These are phyloP conservation scores for Pseudococcus jackbeardsleyi DNA, from an alignment of 2,888 invertebrate genomes.

Conservation along the genomic window DNA sequence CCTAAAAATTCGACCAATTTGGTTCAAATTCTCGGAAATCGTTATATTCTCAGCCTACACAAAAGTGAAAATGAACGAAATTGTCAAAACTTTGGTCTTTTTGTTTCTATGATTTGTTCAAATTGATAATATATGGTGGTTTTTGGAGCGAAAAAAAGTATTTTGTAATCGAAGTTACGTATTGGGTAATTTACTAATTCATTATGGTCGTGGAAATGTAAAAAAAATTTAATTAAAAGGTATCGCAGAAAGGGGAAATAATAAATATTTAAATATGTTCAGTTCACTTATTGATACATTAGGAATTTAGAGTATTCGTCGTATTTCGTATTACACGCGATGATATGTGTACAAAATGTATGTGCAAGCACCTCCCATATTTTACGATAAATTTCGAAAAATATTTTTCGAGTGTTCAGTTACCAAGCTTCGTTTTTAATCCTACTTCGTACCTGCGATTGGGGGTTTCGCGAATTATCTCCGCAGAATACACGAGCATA, in stretches of 20 bases:
- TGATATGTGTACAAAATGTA: background rate
- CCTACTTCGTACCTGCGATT: too few species aligned
- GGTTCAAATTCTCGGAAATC: too few species aligned
- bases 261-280: background rate
- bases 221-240: background rate
- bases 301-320: background rate
- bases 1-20: too few species aligned
- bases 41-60: too few species aligned
- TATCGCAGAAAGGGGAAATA: background rate
- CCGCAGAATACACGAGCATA: too few species aligned
- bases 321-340: background rate
- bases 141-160: background rate
- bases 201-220: background rate
- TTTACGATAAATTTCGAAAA: background rate
- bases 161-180: background rate
- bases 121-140: too few species aligned
- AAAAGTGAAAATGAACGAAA: too few species aligned
- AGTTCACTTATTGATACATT: background rate
- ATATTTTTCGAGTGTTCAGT: too few species aligned
- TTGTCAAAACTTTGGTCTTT: too few species aligned
- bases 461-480: too few species aligned
- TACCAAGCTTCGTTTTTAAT: too few species aligned
- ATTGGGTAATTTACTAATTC: background rate
- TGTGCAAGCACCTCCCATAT: background rate
- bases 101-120: too few species aligned